Base-by-base conservation (phyloP, 92 coral and sea anemone species). In the Ricordea florida region DNA sequence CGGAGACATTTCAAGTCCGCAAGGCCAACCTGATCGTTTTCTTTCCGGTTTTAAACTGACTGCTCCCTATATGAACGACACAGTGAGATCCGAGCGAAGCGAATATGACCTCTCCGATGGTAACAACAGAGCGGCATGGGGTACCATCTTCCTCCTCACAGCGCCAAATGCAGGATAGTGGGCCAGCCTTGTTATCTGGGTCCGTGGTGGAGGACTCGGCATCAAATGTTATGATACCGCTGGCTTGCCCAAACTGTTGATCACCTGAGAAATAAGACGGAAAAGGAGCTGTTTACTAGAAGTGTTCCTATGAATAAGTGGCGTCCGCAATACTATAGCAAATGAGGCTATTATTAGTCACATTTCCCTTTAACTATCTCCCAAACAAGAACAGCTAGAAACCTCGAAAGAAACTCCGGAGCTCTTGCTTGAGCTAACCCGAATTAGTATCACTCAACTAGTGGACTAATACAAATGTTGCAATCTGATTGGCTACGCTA, bases 11-110 rank as follows among this genome's bases (percentile, higher is more conserved):
- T n/a, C n/a, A n/a, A n/a, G n/a, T n/a, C n/a, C n/a, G n/a, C n/a
- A n/a, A n/a, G n/a, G 50, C 86, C 2, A 20, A 80, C 86, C 49
- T 80, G 59, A 80, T 50, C 6, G 16, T 22, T 61, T 80, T 56
- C 24, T 71, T 60, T 40, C 53, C 80, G 17, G 80, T 80, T 3
- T 40, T 49, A 42, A 80, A 80, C 20, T 71, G 64, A 5, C 0
- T 44, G 31, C 86, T 80, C 30, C 60, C 30, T 6, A 80, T 57
- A 1, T 22, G 10, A 31, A 48, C 29, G 27, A 0, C n/a, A 51
- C 86, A 80, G 0, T 45, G 29, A 35, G 42, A 37, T n/a, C n/a
- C n/a, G 35, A 38, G 18, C 14, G 45, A 40, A 0, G 4, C 7
- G 41, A 48, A 59, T 41, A 38, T 34, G 20, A 16, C 9, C 13